Conservation (phyloP, 2,888 invertebrate genomes). For the Teinopalpus imperialis region DNA sequence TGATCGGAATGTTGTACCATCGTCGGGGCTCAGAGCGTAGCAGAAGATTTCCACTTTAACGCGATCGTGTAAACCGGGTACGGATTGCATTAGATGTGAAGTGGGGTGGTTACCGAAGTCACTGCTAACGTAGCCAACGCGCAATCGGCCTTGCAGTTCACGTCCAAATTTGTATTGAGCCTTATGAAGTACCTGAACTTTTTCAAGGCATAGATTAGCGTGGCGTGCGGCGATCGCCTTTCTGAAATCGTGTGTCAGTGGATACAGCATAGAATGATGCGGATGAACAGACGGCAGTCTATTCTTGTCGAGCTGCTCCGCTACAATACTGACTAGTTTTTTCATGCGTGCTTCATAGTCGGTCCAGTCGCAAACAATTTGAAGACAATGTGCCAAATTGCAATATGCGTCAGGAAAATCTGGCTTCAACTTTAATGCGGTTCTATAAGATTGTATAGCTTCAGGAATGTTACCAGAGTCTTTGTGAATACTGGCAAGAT, state of each 20-base stretch:
- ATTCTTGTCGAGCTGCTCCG: conserved; percentile 98
- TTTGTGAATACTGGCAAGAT: conserved; percentile 99
- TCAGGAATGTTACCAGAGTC: conserved; percentile 99
- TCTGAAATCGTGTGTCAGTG: conserved; percentile 96
- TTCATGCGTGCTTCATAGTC: conserved; percentile 99
- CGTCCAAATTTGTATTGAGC: conserved; percentile 91
- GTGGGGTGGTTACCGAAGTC: conserved; percentile 99
- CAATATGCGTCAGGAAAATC: conserved; percentile 99
- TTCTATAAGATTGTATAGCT: conserved; percentile 98
- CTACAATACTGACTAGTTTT: conserved; percentile 97
- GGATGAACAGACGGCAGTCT: conserved; percentile 99
- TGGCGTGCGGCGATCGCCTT: conserved; percentile 98
- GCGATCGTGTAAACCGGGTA: conserved; percentile 96
- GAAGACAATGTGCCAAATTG: conserved; percentile 98
- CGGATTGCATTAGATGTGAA: conserved; percentile 99
- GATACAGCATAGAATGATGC: conserved; percentile 99
- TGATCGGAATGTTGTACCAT: conserved; percentile 98
- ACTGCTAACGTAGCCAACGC: conserved; percentile 98
- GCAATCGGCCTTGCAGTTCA: conserved; percentile 87
- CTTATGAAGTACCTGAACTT: conserved; percentile 97
- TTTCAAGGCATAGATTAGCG: conserved; percentile 98
- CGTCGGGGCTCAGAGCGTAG: conserved; percentile 97
- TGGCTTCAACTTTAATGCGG: conserved; percentile 97
- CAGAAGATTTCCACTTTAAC: conserved; percentile 94
- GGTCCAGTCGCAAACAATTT: conserved; percentile 99